A percentile compares a stretch with the other conserved stretches of the same genome.
These are phyloP conservation scores for Chymomyza fuscimana DNA, from an alignment of 2,888 invertebrate species.

Conservation along the genomic window DNA sequence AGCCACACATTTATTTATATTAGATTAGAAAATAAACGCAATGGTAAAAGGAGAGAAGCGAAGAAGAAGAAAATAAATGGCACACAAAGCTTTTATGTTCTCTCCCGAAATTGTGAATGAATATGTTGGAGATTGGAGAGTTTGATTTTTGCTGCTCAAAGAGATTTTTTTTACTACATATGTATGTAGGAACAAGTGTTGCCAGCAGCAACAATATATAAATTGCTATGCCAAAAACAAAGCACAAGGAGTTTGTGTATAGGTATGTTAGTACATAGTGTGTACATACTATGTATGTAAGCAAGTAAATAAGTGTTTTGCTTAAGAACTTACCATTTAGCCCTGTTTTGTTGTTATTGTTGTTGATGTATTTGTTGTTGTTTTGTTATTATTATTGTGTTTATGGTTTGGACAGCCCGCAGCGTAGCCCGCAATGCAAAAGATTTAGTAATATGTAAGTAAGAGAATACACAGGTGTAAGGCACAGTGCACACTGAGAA, in stretches of 20 bases:
- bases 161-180: neutral
- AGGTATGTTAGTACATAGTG: neutral
- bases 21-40: constrained; percentile 7
- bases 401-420: constrained; percentile 32
- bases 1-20: constrained; percentile 29
- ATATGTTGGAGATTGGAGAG: constrained; percentile 24
- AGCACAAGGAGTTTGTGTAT: constrained; percentile 10
- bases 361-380: constrained; percentile 23
- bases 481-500: constrained; percentile 13
- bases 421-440: constrained; percentile 42
- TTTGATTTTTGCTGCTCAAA: constrained; percentile 3
- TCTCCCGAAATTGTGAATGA: constrained; percentile 68
- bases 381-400: neutral
- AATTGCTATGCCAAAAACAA: neutral
- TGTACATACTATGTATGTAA: constrained; percentile 22
- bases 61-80: neutral
- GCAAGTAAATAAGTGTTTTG: constrained; percentile 1
- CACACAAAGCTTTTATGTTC: constrained; percentile 4
- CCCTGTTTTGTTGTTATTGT: constrained; percentile 61
- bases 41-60: neutral
- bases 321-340: constrained; percentile 77
- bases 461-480: neutral
- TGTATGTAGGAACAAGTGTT: neutral
- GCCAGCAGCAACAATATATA: neutral
- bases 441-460: constrained; percentile 24